Evolutionary conservation across 2,797 vertebrate genomes (phyloP).

Genomic region (Cynopterus sphinx): DNA sequence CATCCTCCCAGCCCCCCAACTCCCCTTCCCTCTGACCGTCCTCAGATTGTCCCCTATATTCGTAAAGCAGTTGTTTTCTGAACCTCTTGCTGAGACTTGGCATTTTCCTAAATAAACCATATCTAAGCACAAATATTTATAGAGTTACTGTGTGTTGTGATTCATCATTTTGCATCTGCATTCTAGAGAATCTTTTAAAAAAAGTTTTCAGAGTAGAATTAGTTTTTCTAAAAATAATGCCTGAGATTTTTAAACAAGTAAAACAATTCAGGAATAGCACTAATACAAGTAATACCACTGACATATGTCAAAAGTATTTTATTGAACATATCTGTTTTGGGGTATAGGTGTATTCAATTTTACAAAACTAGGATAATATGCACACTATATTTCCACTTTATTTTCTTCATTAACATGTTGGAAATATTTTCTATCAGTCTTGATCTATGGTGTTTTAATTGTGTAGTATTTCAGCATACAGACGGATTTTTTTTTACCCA

Average conservation of each 20-base stretch:
- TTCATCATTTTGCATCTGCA: background rate
- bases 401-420: too few species aligned
- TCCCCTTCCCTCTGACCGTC: too few species aligned
- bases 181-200: background rate
- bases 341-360: background rate
- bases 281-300: background rate
- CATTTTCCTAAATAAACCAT: background rate
- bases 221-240: background rate
- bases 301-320: background rate
- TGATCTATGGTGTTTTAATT: background rate
- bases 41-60: too few species aligned
- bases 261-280: background rate
- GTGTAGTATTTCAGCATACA: background rate
- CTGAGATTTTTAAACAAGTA: background rate
- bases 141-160: background rate
- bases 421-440: background rate
- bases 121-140: background rate
- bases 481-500: background rate
- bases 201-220: background rate
- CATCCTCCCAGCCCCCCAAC: too few species aligned
- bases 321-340: background rate
- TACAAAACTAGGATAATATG: background rate
- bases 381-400: background rate
- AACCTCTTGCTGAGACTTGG: background rate
- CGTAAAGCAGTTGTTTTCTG: background rate